These are phyloP conservation scores for Ctenosaura bakeri DNA, from an alignment of 2,797 vertebrate genomes.

Conservation along the genomic window DNA sequence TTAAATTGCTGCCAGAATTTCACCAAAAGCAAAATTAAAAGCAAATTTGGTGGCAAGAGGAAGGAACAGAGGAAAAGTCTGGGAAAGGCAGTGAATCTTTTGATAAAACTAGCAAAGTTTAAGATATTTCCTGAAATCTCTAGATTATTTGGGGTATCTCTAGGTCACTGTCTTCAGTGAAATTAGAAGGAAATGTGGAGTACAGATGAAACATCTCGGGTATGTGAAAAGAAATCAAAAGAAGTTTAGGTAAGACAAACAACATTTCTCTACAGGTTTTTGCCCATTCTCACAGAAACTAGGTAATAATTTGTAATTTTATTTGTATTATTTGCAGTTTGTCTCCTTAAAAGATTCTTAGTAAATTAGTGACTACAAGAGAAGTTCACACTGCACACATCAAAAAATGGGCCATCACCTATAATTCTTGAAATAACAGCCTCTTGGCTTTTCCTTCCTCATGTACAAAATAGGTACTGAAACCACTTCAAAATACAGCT, in stretches of 20 bases:
- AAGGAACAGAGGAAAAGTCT: not conserved
- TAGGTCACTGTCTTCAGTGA: not conserved
- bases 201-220: not conserved
- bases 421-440: slow-evolving; percentile 6
- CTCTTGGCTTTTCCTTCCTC: not conserved
- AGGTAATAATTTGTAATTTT: not conserved
- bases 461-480: not conserved
- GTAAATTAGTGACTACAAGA: slow-evolving; percentile 20
- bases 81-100: not conserved
- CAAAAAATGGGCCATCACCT: not conserved
- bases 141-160: not conserved
- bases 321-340: no score
- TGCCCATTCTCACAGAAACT: not conserved
- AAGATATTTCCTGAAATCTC: not conserved
- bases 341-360: not conserved
- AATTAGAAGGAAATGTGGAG: not conserved
- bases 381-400: not conserved
- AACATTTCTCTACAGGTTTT: not conserved
- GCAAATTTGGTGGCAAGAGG: not conserved
- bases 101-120: not conserved
- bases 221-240: not conserved
- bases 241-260: not conserved
- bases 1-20: not conserved
- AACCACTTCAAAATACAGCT: not conserved
- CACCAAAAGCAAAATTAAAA: not conserved